Evolutionary conservation across 2,797 vertebrate species (phyloP), one percentile per base, ranked within the genome.

Genomic region (Pseudochirops corinnae): DNA sequence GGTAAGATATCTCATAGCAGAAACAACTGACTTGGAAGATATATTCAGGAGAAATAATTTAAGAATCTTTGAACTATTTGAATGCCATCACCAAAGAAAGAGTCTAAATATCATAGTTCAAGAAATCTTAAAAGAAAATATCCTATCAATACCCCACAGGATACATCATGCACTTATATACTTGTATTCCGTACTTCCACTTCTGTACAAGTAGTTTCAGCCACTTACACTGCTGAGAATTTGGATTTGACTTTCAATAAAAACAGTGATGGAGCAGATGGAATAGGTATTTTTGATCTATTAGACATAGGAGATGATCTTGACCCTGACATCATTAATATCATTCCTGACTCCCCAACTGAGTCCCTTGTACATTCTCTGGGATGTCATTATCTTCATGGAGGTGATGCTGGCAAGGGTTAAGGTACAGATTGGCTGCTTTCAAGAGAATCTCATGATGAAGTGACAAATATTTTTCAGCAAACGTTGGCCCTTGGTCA

Each of bases 121-220:
- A 60, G 58, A 57, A 57, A 57, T 57, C 24, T 57, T 57, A 57
- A 57, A 57, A 57, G 56, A 29, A 60, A 60, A 56, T 6, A 21
- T 18, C 56, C 56, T 16, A 56, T 99, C 96, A 99, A 99, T 97
- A 99, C 99, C 46, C 99, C 99, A 0, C 99, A 99, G 98, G 99
- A 99, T 98, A 99, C 99, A 3, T 99, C 99, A 31, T 99, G 99
- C 98, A 99, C 99, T 94, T 99, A 99, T 95, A 99, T 99, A 96
- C 99, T 99, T 90, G 99, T 99, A 97, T 99, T 99, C 96, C 99
- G 99, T 98, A 99, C 99, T 24, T 99, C 99, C 57, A 99, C 99
- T 52, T 99, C 99, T 31, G 99, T 99, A 97, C 99, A 99, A 98
- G 99, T 99, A 97, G 99, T 99, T 95, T 99, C 99, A 96, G 99